Conservation (phyloP, 2,113 vertebrate species). For the Tretioscincus oriximinensis region DNA sequence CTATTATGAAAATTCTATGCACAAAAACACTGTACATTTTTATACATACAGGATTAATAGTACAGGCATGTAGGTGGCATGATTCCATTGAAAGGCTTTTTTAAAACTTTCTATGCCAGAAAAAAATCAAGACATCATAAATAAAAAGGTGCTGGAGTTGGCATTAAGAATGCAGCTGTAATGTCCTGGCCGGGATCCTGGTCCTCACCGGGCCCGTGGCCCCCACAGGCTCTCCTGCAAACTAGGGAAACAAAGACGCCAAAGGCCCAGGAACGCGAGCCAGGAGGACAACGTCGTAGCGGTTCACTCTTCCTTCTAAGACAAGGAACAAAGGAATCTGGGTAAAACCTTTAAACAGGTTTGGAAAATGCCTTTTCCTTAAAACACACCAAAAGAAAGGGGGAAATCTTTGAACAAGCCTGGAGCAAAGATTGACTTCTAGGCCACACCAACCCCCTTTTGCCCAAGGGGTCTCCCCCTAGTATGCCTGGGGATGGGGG, state of each 20-base stretch:
- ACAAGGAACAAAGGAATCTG: constrained; percentile 83
- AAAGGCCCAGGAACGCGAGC: constrained; percentile 70
- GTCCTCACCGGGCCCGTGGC: constrained; percentile 66
- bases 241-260: constrained; percentile 77
- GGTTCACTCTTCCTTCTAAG: constrained; percentile 66
- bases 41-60: constrained; percentile 82
- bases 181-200: constrained; percentile 63
- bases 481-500: constrained; percentile 53
- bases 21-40: constrained; percentile 81
- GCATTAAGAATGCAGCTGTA: constrained; percentile 76
- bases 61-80: constrained; percentile 89
- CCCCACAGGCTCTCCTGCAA: constrained; percentile 73
- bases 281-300: constrained; percentile 77
- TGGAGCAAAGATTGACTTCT: constrained; percentile 59
- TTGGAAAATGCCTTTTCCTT: constrained; percentile 65
- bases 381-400: constrained; percentile 78
- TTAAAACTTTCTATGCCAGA: constrained; percentile 60
- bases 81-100: constrained; percentile 84
- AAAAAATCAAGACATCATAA: constrained; percentile 82
- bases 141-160: constrained; percentile 91
- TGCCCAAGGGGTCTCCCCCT: constrained; percentile 61
- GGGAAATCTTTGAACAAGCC: constrained; percentile 71
- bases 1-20: constrained; percentile 83
- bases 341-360: constrained; percentile 77
- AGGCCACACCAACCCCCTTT: constrained; percentile 61